Evolutionary conservation across 2,797 vertebrate genomes (phyloP), one percentile per base, ranked within the genome.

Genomic region (Miopithecus talapoin): DNA sequence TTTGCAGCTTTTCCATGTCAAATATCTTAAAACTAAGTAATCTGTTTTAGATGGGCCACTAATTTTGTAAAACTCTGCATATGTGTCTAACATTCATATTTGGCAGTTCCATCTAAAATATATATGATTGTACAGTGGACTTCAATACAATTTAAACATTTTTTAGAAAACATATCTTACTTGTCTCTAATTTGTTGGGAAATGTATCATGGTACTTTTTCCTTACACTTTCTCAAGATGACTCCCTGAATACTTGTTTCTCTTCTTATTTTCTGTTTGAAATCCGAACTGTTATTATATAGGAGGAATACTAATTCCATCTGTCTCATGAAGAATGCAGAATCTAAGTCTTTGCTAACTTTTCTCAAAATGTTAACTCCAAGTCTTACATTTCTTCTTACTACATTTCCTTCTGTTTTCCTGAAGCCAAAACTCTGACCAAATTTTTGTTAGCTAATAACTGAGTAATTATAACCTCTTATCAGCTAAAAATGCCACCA

Each of bases 281-380:
- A 95, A 90, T 85, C 43, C 46, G 41, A 83, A 79, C 26, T 30
- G 26, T 83, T 46, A 64, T 4, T 79, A 53, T 74, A 59, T 22
- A 70, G 41, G 30, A 93, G 59, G 46, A 70, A 55, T 8, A 72
- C 17, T n/a, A 93, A 64, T 68, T 90, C 26, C 19, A 14, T 91
- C 36, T 39, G 11, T 84, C 39, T 92, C 43, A 43, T 2, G 24
- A 88, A 94, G 57, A 26, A 89, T 1, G 0, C 11, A 78, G 19
- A 75, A 95, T 68, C 53, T 8, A 7, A 72, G 50, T 68, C 75
- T 78, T 83, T 55, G 41, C 33, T 46, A 93, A 50, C 90, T 41
- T 94, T 95, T 61, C 57, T 92, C 36, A 94, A 94, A 97, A 91
- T 70, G 70, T 91, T 91, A 93, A 57, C 80, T 91, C 43, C 30